phyloP scores from a whole-genome alignment of 2,888 invertebrate species.

The Scaptomyza reducta region DNA sequence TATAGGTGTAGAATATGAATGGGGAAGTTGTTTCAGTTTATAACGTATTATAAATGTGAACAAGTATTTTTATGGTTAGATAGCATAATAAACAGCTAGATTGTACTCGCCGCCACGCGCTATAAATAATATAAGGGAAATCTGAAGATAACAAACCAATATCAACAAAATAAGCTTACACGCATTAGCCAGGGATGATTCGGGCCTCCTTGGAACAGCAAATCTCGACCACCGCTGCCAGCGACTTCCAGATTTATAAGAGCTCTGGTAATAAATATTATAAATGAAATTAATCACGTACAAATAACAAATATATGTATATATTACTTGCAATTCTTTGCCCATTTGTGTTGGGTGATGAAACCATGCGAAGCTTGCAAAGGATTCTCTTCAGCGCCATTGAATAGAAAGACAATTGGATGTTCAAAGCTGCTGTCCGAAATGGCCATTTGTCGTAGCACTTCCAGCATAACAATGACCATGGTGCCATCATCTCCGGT shows the following conservation, averaged over 20 bases:
- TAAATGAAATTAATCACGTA: neutral
- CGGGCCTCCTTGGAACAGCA: constrained; percentile 94
- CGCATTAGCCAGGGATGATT: constrained; percentile 88
- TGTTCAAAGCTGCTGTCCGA: constrained; percentile 84
- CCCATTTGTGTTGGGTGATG: constrained; percentile 85
- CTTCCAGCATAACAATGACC: constrained; percentile 87
- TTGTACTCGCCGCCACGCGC: constrained; percentile 14
- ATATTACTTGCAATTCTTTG: constrained; percentile 59
- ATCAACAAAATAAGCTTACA: constrained; percentile 73
- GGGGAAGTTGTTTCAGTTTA: constrained; percentile 7
- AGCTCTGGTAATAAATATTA: constrained; percentile 83
- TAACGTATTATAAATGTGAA: constrained; percentile 23
- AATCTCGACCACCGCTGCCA: constrained; percentile 95
- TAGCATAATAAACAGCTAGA: constrained; percentile 29
- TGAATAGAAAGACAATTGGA: constrained; percentile 88
- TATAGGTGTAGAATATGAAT: neutral
- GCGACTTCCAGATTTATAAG: constrained; percentile 96
- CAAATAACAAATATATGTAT: neutral
- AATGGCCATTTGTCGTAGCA: constrained; percentile 84
- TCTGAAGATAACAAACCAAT: constrained; percentile 9
- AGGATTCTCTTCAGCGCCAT: constrained; percentile 88
- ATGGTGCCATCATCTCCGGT: constrained; percentile 88
- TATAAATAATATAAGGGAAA: constrained; percentile 5
- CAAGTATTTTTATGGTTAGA: constrained; percentile 3
- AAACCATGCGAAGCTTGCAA: constrained; percentile 89